Base-by-base conservation (phyloP, 2,113 vertebrate genomes). In the Myrmophylax atrothorax region DNA sequence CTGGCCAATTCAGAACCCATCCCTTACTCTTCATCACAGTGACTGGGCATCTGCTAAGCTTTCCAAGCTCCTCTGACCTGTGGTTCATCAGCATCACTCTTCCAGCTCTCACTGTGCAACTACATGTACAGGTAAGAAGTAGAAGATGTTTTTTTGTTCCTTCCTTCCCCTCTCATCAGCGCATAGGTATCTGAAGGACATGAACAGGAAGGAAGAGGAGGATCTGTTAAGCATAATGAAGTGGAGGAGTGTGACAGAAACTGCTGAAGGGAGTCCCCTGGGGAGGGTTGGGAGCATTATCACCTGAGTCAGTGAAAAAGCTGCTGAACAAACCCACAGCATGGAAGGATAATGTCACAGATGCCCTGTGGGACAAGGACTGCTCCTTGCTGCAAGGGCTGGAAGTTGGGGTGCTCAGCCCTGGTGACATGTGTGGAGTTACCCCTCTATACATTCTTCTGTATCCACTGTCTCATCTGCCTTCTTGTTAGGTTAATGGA, bases 211-310 rank as follows among this genome's bases (percentile, higher is more conserved):
- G 83, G 72, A n/a, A 72, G 63, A 77, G 68, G 89, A 94, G 77
- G 80, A 87, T 74, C 68, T 89, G 75, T 76, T 88, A 88, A 88
- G 28, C 68, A 46, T 93, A 90, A 96, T 85, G 76, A 94, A 93
- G 88, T 84, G 75, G 72, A 90, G 75, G 75, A 78, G 67, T 76
- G 67, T 62, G 67, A 94, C 79, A 85, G 67, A 93, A 93, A 88
- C 67, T 89, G 94, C 85, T 94, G 90, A 94, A 90, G 1, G 6
- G 58, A 24, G 33, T 68, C 82, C 90, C 78, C 90, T 31, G 37
- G 70, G 83, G 82, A 83, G 37, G 42, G 5, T 55, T 73, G 35
- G 18, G 24, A 96, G 25, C 7, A 4, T 66, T 75, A 90, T 69
- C 63, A 83, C 67, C 79, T 76, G 70, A 94, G 78, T 82, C 82